Base-by-base conservation (phyloP, 2,888 invertebrate species). In the Drosophila tanythrix region DNA sequence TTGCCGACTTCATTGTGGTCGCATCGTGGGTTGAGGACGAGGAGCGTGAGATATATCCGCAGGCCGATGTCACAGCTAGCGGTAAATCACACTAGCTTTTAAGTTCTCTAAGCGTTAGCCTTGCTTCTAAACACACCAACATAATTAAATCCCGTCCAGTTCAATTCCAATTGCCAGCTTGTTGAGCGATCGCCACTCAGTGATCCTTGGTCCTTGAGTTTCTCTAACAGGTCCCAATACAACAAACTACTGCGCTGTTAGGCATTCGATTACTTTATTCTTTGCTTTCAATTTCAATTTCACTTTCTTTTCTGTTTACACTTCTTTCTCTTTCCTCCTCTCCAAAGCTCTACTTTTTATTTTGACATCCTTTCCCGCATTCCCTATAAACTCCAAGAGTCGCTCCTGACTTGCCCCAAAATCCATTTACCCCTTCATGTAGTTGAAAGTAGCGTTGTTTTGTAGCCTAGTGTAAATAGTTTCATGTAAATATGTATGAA, bases 21-120 rank as follows among this genome's bases (percentile, higher is more conserved):
- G 95, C 95, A 88, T 96, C 97, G 88, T 98, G 98, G 98, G 95
- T 97, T 93, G 96, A 97, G 94, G 96, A 96, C 92, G 96, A 96
- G 93, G 95, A 94, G 87, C 94, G 94, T 82, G 95, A 95, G 92
- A 95, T 95, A 69, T 87, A 84, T 89, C 90, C 94, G 31, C 87
- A 89, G 76, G 79, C 82, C 74, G 87, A 87, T 84, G 81, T 88
- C 75, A 83, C 85, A 94, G 87, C 93, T 94, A 82, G 81, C 81
- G 79, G 81, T 83, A 79, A 83, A 74, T 40, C 71, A 60, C 70
- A 60, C 70, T 64, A 72, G 72, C 72, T 46, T 51, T 72, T 94
- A 82, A 90, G 94, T 93, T 92, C 94, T 94, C 79, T 93, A 93
- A 90, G 90, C 93, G 75, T 93, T 94, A 81, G 93, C 93, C 52